Evolutionary conservation across 2,888 invertebrate species (phyloP), one percentile per base, ranked within the genome.

Genomic region (Falcaria lacertinaria): DNA sequence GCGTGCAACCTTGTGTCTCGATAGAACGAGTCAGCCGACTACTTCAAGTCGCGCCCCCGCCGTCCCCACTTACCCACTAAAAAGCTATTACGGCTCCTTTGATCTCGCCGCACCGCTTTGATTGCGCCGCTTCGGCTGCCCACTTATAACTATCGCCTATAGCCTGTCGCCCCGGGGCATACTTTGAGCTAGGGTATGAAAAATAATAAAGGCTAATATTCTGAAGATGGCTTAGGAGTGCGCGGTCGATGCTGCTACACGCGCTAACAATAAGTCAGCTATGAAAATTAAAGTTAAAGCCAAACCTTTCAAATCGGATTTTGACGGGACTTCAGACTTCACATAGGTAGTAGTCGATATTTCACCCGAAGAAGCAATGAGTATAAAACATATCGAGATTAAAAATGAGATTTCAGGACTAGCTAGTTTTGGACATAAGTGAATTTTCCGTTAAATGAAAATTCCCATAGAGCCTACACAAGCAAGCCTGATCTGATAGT

Each of bases 21-120:
- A 35, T 13, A 33, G 8, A 33, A 44, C 51, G 54, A 52, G 62
- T 54, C 62, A 50, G 78, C 78, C 76, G 64, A 70, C 74, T 74
- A 75, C 83, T 80, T 69, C 66, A 74, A 60, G 55, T 44, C 52
- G 53, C 60, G 62, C 58, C 63, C 55, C 49, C 53, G 33, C 52
- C 47, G 36, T 48, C 45, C 58, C 56, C 55, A 46, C 61, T 53
- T 65, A 56, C 66, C 69, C 74, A 71, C 78, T 82, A 79, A 80
- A 83, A 82, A 83, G 77, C 83, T 80, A 84, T 86, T 83, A 84
- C 66, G 59, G 60, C 61, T 69, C 69, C 84, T 86, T 86, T 86
- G 86, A 86, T 82, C 69, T 78, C 63, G 64, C 75, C 78, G 75
- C 76, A 53, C 55, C 53, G 61, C 80, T 80, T 79, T 84, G 83